Conservation (phyloP, 2,888 invertebrate species). For the Dynastes tityus region DNA sequence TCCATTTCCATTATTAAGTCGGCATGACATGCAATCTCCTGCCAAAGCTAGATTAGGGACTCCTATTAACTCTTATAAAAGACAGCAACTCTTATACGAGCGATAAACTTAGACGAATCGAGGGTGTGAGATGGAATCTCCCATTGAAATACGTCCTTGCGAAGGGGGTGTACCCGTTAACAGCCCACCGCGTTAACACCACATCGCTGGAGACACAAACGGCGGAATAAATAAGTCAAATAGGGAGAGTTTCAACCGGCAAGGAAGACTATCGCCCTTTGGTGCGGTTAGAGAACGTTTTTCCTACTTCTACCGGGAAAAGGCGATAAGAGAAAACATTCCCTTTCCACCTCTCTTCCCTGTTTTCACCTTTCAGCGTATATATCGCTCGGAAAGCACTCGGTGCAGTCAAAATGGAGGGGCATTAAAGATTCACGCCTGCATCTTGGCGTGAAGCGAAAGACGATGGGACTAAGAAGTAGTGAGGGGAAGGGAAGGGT, state of each 20-base stretch:
- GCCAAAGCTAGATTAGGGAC: too few species aligned
- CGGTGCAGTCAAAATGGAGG: slow-evolving; percentile 10
- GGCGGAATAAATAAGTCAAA: slow-evolving; percentile 62
- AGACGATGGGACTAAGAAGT: slow-evolving; percentile 1
- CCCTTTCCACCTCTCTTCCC: not conserved
- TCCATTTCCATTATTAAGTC: too few species aligned
- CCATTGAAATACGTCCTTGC: not conserved
- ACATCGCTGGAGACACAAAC: slow-evolving; percentile 57
- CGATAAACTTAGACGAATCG: too few species aligned
- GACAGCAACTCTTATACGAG: too few species aligned
- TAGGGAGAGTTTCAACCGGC: slow-evolving; percentile 54
- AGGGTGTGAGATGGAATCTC: too few species aligned
- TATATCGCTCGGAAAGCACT: not conserved
- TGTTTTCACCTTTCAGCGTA: not conserved
- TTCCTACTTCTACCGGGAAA: slow-evolving; percentile 1
- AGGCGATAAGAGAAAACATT: slow-evolving; percentile 10
- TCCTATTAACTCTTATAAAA: too few species aligned
- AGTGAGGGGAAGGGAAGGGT: too few species aligned
- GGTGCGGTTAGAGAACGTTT: too few species aligned
- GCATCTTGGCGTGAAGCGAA: slow-evolving; percentile 36
- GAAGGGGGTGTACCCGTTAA: not conserved
- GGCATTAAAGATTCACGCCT: slow-evolving; percentile 29
- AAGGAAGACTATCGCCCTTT: slow-evolving; percentile 51
- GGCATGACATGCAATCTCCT: too few species aligned
- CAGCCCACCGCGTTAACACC: slow-evolving; percentile 54